Base-by-base conservation (phyloP, 2,797 vertebrate species). In the Podarcis siculus region DNA sequence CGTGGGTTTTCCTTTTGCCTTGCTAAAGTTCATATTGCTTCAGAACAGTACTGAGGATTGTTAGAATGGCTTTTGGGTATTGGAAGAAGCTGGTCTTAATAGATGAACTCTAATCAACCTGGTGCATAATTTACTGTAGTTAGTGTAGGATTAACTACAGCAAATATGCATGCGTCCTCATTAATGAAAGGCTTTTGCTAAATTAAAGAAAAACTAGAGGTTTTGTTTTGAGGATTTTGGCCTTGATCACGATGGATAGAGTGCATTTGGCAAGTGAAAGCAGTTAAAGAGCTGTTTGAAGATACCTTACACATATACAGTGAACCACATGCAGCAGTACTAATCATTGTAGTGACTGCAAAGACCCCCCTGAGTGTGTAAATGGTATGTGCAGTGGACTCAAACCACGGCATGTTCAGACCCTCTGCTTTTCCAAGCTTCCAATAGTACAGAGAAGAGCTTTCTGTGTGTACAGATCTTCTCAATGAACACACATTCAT, bases 101-200 rank as follows among this genome's bases (percentile, higher is more conserved):
- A 69, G 72, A 35, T 86, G 79, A 82, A 69, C 45, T n/a, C 19
- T 78, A 82, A 82, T 72, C 32, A n/a, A 86, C 27, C 71, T 82
- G 49, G 58, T 89, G 45, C 25, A 69, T 81, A 55, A 80, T 76
- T 85, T 77, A 82, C 58, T 86, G 64, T 77, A 35, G 42, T 37
- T 67, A 58, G 71, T 77, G 61, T 58, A 71, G 72, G 21, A 82
- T 82, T 89, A 89, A 82, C 58, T 58, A 37, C 75, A 83, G 25
- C 12, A 78, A 67, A 78, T 42, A 8, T 69, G 67, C 23, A 39
- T 82, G 25, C 23, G 39, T 71, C 55, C 42, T 81, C 45, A 23
- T 89, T 76, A 82, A 58, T n/a, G 25, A 30, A 72, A 67, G 32
- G 1, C 21, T 67, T 9, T 75, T 61, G 79, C n/a, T 81, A 67